These are phyloP conservation scores for Chascanopsetta lugubris DNA, from an alignment of 2,113 vertebrate species.

Conservation along the genomic window DNA sequence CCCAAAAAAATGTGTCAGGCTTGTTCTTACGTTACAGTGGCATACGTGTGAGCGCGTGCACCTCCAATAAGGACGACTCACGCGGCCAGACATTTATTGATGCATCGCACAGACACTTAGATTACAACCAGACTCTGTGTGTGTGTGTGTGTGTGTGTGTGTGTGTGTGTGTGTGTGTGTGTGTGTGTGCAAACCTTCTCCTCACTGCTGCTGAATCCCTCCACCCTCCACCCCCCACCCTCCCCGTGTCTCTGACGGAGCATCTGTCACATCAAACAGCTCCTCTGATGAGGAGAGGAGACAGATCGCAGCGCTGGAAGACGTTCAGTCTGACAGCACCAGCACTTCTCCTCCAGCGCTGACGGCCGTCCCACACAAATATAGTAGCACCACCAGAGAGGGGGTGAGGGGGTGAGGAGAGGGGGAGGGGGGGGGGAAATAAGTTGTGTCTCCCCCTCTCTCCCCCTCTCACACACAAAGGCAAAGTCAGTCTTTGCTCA, in stretches of 20 bases:
- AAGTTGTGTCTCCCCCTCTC: constrained; percentile 71
- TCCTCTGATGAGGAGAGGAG: constrained; percentile 73
- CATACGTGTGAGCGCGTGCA: constrained; percentile 62
- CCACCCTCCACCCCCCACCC: constrained; percentile 75
- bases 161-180: too few species aligned
- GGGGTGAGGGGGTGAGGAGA: constrained; percentile 45
- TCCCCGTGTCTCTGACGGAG: constrained; percentile 75
- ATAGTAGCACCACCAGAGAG: constrained; percentile 72
- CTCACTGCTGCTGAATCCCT: constrained; percentile 73
- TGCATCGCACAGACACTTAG: constrained; percentile 74
- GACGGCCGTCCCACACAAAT: constrained; percentile 74
- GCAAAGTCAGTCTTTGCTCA: constrained; percentile 75
- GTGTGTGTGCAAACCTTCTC: constrained; percentile 75
- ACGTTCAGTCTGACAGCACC: constrained; percentile 76
- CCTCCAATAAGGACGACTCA: constrained; percentile 66
- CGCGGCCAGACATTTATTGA: constrained; percentile 77
- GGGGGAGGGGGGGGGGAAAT: constrained; percentile 59
- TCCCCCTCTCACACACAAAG: constrained; percentile 68
- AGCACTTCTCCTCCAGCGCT: constrained; percentile 70
- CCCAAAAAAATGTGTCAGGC: constrained; percentile 55
- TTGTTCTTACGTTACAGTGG: constrained; percentile 22
- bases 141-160: too few species aligned
- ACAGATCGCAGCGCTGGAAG: constrained; percentile 75
- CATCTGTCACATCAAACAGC: constrained; percentile 77
- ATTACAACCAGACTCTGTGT: constrained; percentile 80